Evolutionary conservation across 37 sponge, comb jelly and placozoan species (phyloP), one percentile per base, ranked within the genome.

Genomic region (Theonella swinhoei): DNA sequence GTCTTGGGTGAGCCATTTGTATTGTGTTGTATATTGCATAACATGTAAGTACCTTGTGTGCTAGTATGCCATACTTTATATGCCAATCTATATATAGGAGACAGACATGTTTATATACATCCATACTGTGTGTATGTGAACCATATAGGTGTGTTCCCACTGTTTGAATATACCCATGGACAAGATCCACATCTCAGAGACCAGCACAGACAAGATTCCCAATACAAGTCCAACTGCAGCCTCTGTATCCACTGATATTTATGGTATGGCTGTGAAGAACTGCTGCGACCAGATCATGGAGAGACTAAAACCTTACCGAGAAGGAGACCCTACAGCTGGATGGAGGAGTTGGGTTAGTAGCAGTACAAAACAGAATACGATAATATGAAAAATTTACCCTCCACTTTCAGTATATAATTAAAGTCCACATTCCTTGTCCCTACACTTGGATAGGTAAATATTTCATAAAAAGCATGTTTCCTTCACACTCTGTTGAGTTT

Each of bases 141-240:
- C n/a, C n/a, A n/a, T n/a, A 7, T 76, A 90, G 74, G 91, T 95
- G 63, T 93, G 93, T 81, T 64, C 93, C 19, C 76, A 83, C n/a
- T 81, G 78, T 20, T 91, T 96, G 14, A 83, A 77, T 11, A 39
- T 96, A 0, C 89, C 96, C 1, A 35, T 31, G 3, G 79, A 80
- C 41, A 85, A 43, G 54, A 76, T 96, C 2, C 77, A 83, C 78
- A 81, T 96, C 64, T 75, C 66, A 32, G 96, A 96, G 60, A 96
- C 88, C 38, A 75, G 81, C 66, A 85, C 96, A 39, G 78, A 76
- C 70, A 85, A 85, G 5, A 91, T 96, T 0, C 68, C 96, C 28
- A 96, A 96, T 36, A 59, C 89, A 1, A 70, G 70, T 4, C 83
- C 96, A 14, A 93, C 90, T 80, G 96, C 96, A 43, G 96, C 93